Evolutionary conservation across 2,113 vertebrate genomes (phyloP).

Genomic region (cat (Felis catus)): F.catus_Fca126_mat1.0 CM031419.1:9629501-9630000

Average conservation of each 20-base stretch:
- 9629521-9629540: not conserved
- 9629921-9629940: accelerated
- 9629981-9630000: not conserved
- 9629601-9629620: not conserved
- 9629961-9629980: not conserved
- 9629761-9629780: not conserved
- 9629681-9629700: not conserved
- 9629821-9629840: not conserved
- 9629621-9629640: not conserved
- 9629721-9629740: not conserved
- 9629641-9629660: not conserved
- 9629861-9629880: not conserved
- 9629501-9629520: not conserved
- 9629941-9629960: not conserved
- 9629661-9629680: not conserved
- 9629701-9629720: not conserved
- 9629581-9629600: not conserved
- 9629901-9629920: not conserved
- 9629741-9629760: not conserved
- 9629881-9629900: not conserved
- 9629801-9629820: not conserved
- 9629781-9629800: not conserved
- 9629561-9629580: not conserved
- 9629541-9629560: not conserved
- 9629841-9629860: not conserved